Percentiles rank a stretch among this genome's conserved stretches.
Conservation (phyloP, 2,797 vertebrate species). For the Neolamprologus multifasciatus region DNA sequence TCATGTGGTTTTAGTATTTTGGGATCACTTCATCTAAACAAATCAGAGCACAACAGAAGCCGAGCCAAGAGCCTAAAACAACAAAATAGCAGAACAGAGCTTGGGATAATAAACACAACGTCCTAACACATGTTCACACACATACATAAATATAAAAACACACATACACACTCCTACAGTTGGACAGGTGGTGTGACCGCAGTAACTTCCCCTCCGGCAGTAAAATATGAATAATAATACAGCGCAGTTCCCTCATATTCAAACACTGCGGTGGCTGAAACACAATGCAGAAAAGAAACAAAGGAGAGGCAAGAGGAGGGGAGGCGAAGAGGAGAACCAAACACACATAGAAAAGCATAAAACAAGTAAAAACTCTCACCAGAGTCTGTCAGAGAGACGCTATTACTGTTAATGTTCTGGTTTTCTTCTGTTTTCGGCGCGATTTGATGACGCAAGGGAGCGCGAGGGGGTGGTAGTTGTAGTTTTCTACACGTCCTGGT, state of each 20-base stretch:
- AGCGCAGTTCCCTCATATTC: constrained; percentile 44
- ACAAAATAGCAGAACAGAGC: constrained; percentile 47
- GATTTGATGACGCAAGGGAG: constrained; percentile 40
- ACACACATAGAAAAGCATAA: accelerated
- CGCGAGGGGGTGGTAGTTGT: neutral
- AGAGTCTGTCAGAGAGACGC: neutral
- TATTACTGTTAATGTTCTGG: neutral
- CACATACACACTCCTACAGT: neutral
- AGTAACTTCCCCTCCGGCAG: constrained; percentile 57
- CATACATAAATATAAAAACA: neutral
- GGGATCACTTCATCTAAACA: neutral
- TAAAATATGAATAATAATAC: constrained; percentile 59
- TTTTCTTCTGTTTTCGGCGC: neutral
- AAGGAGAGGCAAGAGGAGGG: neutral
- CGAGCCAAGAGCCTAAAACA: constrained; percentile 13
- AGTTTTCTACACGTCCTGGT: neutral
- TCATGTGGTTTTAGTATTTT: neutral
- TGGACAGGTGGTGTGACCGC: constrained; percentile 57
- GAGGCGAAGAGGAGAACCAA: neutral
- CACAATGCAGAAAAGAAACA: neutral
- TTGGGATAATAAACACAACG: neutral
- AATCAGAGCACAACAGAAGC: neutral
- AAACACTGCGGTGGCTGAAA: constrained; percentile 51
- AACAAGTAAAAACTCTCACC: neutral
- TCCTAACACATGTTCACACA: neutral